Conservation (phyloP, 2,888 invertebrate genomes). For the Tetranychus piercei region DNA sequence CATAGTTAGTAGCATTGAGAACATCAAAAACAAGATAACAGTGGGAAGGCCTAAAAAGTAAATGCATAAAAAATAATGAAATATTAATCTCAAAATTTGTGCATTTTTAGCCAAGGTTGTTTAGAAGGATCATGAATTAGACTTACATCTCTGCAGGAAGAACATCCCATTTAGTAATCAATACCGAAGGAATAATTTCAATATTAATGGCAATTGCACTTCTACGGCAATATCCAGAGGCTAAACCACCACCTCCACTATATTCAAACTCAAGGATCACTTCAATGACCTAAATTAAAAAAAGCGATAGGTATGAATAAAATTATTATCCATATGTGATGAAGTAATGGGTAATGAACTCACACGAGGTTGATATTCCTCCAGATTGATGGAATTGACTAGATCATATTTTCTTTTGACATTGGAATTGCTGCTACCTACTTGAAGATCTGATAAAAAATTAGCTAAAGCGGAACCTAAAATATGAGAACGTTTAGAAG, state of each 20-base stretch:
- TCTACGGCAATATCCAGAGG: constrained; percentile 61
- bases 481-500: neutral
- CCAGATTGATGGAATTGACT: constrained; percentile 18
- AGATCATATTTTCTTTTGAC: constrained; percentile 25
- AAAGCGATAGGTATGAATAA: neutral
- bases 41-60: constrained; percentile 50
- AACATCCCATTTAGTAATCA: constrained; percentile 86
- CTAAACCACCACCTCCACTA: constrained; percentile 61
- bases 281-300: constrained; percentile 37
- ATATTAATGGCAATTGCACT: constrained; percentile 62
- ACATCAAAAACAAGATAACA: constrained; percentile 81
- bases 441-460: constrained; percentile 23
- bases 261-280: constrained; percentile 57
- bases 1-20: constrained; percentile 67
- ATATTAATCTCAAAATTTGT: neutral
- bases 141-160: constrained; percentile 70
- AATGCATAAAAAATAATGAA: neutral
- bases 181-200: constrained; percentile 69
- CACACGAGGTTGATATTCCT: constrained; percentile 2
- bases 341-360: neutral
- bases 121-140: constrained; percentile 7
- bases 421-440: constrained; percentile 21
- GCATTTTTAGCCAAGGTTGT: constrained; percentile 15
- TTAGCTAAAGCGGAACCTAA: constrained; percentile 19
- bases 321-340: neutral